A percentile compares a stretch with the other conserved stretches of the same genome.
Conservation (phyloP, 1,140 invertebrate species). For the Spodoptera frugiperda region DNA sequence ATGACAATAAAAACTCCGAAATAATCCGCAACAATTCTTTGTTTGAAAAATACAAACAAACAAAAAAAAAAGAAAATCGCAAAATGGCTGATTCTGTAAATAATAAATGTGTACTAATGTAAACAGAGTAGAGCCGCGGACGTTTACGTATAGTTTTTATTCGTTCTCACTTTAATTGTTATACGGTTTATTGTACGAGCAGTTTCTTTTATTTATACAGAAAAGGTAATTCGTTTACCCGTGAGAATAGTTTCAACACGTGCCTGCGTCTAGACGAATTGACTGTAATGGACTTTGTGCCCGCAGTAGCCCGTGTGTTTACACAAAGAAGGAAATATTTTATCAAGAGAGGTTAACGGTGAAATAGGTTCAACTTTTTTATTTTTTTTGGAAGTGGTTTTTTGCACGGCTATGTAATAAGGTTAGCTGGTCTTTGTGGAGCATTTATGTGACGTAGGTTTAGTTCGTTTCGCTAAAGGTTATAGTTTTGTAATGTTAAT, state of each 20-base stretch:
- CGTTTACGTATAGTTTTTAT: slow-evolving; percentile 49
- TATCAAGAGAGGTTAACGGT: slow-evolving; percentile 41
- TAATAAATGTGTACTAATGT: slow-evolving; percentile 40
- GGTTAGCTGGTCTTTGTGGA: too few relatives aligned
- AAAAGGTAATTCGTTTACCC: slow-evolving; percentile 78
- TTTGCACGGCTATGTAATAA: neutral
- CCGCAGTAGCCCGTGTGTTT: slow-evolving; percentile 59
- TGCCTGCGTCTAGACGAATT: slow-evolving; percentile 76
- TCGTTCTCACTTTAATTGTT: slow-evolving; percentile 67
- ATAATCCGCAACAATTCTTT: slow-evolving; percentile 1
- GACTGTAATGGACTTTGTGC: slow-evolving; percentile 72
- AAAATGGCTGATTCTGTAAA: slow-evolving; percentile 21
- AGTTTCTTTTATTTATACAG: slow-evolving; percentile 75
- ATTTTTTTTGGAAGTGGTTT: neutral
- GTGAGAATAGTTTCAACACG: slow-evolving; percentile 81
- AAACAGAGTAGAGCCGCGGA: slow-evolving; percentile 17
- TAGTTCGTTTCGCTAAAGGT: neutral
- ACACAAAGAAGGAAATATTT: slow-evolving; percentile 55
- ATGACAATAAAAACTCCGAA: slow-evolving; percentile 6
- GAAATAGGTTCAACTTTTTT: slow-evolving; percentile 12
- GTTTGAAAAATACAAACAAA: neutral
- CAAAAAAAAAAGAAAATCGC: neutral
- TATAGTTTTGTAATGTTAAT: too few relatives aligned
- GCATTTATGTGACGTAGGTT: neutral
- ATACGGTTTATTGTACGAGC: slow-evolving; percentile 65